These are phyloP conservation scores for Chelon labrosus DNA, from an alignment of 2,797 vertebrate species.

Conservation along the genomic window DNA sequence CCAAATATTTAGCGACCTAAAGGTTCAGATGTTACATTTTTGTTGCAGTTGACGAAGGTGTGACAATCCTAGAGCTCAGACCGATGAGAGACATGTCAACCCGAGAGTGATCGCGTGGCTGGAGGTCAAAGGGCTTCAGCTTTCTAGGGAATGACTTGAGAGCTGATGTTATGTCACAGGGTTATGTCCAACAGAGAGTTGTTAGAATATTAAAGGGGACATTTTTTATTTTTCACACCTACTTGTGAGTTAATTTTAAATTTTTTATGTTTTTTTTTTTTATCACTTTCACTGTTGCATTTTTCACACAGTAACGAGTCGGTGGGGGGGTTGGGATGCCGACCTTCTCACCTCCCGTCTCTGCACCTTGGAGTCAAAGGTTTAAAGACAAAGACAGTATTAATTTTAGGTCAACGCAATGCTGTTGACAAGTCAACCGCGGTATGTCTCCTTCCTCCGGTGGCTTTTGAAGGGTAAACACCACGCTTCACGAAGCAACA, in stretches of 20 bases:
- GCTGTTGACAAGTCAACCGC: conserved; percentile 40
- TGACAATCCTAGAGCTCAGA: conserved; percentile 33
- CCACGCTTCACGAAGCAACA: background rate
- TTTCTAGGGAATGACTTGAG: conserved; percentile 39
- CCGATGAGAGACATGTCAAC: conserved; percentile 36
- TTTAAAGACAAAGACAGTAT: conserved; percentile 36
- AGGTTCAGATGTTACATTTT: conserved; percentile 28
- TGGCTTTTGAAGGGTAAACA: background rate
- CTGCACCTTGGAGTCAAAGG: conserved; percentile 33
- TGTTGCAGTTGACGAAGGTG: conserved; percentile 8
- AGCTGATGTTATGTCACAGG: conserved; percentile 18
- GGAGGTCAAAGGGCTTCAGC: conserved; percentile 31
- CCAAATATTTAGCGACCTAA: conserved; percentile 7
- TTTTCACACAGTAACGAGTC: conserved; percentile 9
- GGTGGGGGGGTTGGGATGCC: background rate
- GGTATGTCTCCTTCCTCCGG: background rate
- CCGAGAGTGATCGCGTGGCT: conserved; percentile 17
- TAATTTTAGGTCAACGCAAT: conserved; percentile 7
- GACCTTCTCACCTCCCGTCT: conserved; percentile 8
- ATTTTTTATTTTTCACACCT: background rate
- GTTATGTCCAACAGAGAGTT: background rate
- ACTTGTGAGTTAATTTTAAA: background rate
- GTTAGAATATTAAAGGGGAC: background rate
- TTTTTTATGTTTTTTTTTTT: background rate
- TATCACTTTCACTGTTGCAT: conserved; percentile 24